Evolutionary conservation across 2,113 vertebrate species (phyloP).

Genomic region (Balaenoptera acutorostrata): DNA sequence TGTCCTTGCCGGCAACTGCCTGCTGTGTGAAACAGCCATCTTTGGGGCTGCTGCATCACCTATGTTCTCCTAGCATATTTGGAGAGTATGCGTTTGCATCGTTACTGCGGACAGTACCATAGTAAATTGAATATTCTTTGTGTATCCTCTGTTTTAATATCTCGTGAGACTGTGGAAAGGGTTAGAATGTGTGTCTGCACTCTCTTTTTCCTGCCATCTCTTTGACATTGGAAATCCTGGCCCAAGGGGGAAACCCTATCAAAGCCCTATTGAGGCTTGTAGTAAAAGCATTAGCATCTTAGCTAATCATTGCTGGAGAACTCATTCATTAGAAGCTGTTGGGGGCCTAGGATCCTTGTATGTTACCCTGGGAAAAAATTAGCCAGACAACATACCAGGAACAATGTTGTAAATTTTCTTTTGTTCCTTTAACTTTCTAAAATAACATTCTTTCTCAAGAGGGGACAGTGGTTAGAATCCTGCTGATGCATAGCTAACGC

Average conservation of each 20-base stretch:
- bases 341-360: not conserved
- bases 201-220: not conserved
- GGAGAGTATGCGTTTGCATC: not conserved
- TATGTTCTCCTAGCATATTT: accelerated
- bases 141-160: not conserved
- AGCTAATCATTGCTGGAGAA: constrained; percentile 39
- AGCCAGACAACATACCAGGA: not conserved
- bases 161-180: not conserved
- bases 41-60: not conserved
- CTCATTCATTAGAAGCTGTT: not conserved
- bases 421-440: constrained; percentile 27
- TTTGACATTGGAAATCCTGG: not conserved
- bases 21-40: not conserved
- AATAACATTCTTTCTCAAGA: constrained; percentile 25
- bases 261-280: not conserved
- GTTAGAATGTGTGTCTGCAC: not conserved
- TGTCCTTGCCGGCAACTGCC: not conserved
- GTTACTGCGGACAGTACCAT: not conserved
- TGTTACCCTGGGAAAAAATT: constrained; percentile 13
- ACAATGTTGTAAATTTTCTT: not conserved
- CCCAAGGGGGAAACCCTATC: not conserved
- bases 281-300: constrained; percentile 7
- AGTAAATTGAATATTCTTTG: not conserved
- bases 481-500: not conserved
- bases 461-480: not conserved